Conservation (phyloP, 2,888 invertebrate genomes). For the Diaprepes abbreviatus region DNA sequence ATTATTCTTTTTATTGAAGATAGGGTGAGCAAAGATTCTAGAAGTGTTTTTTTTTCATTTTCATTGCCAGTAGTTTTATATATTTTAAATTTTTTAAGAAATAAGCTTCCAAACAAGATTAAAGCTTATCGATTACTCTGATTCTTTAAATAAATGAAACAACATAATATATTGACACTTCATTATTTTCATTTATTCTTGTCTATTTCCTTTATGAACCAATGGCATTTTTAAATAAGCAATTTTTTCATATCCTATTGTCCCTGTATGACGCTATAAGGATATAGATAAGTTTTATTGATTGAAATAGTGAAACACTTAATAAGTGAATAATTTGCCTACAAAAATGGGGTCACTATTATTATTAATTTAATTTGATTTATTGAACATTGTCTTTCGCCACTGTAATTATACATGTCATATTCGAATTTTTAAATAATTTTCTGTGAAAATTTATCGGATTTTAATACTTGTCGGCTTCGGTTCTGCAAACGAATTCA, state of each 20-base stretch:
- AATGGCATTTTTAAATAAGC: not conserved
- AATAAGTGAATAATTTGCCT: slow-evolving; percentile 15
- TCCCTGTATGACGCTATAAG: slow-evolving; percentile 23
- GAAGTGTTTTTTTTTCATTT: too few species aligned
- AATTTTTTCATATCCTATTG: not conserved
- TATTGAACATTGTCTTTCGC: slow-evolving; percentile 30
- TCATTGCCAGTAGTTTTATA: too few species aligned
- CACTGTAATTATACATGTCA: slow-evolving; percentile 28
- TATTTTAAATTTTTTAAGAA: too few species aligned
- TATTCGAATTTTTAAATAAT: not conserved
- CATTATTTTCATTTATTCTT: not conserved
- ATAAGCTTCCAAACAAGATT: too few species aligned
- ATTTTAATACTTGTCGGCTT: not conserved
- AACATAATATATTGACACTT: not conserved
- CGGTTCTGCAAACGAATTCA: not conserved
- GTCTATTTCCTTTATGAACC: not conserved
- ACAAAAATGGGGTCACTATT: slow-evolving; percentile 15
- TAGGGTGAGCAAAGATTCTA: too few species aligned
- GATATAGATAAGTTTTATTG: slow-evolving; percentile 11
- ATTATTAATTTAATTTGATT: slow-evolving; percentile 30
- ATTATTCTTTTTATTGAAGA: too few species aligned
- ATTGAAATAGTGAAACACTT: slow-evolving; percentile 23
- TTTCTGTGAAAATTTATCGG: slow-evolving; percentile 6
- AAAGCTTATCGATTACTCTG: too few species aligned
- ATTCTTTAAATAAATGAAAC: not conserved